These are phyloP conservation scores for Marmota flaviventris DNA, from an alignment of 2,113 vertebrate genomes.

Conservation along the genomic window DNA sequence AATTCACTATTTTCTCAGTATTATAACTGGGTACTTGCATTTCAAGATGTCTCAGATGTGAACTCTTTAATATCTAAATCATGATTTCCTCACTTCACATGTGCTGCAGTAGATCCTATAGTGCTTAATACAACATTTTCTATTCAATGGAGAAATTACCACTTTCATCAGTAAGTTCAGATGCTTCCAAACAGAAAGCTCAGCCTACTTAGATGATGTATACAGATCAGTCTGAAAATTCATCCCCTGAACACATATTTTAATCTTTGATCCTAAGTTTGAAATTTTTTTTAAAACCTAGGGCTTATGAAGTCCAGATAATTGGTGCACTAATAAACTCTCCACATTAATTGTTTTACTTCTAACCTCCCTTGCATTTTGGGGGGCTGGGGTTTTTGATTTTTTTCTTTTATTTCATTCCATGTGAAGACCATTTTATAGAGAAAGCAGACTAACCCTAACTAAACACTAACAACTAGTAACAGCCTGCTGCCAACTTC, in stretches of 20 bases:
- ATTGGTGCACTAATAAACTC: background rate
- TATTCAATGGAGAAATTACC: background rate
- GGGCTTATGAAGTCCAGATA: background rate
- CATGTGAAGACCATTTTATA: background rate
- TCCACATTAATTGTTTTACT: background rate
- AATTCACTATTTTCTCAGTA: background rate
- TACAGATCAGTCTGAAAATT: background rate
- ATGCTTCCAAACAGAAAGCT: background rate
- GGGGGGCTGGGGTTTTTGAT: background rate
- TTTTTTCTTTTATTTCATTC: background rate
- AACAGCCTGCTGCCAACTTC: background rate
- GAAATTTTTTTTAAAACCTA: background rate
- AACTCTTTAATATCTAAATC: conserved; percentile 3
- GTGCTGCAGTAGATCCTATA: background rate
- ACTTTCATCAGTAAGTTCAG: background rate
- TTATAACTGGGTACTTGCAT: background rate
- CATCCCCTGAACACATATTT: background rate
- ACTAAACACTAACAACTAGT: background rate
- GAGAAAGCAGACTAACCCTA: background rate
- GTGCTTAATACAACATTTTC: background rate
- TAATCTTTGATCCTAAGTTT: conserved; percentile 1
- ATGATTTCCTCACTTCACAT: conserved; percentile 25
- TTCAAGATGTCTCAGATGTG: background rate
- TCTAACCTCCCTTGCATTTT: background rate
- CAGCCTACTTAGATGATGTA: background rate